Evolutionary conservation across 2,888 invertebrate genomes (phyloP), one percentile per base, ranked within the genome.

Genomic region (Microctonus aethiopoides): DNA sequence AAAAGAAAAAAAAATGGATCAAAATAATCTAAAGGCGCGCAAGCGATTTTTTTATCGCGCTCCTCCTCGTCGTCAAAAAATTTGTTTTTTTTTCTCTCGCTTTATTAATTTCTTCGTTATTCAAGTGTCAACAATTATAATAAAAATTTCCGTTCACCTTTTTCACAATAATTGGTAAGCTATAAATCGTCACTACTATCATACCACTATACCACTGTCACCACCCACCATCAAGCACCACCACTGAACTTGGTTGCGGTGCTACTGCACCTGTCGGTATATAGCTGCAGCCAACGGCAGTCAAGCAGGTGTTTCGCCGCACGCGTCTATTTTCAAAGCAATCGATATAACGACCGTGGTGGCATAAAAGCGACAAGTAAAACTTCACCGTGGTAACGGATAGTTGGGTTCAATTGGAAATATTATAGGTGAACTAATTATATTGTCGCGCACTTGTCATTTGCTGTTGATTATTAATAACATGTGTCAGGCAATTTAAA

Each of bases 321-420:
- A 73, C 76, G 73, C 76, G 81, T 83, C 83, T 83, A 83, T 83
- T 84, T 83, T 81, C 80, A 75, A 81, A 82, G 82, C 79, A 83
- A 83, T 83, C 83, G 83, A 83, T 83, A 83, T 79, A 80, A 81
- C 79, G 78, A 77, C 78, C 78, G 75, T 74, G 75, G 39, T 61
- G 71, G 60, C 52, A 67, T 69, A 74, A 51, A 62, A 65, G 76
- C 75, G 68, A 65, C 73, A 70, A 75, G 46, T n/a, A 16, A 46
- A 76, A 73, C 74, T 75, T 71, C 73, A 72, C 75, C 51, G 68
- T 56, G 73, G 67, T 46, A 26, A 67, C 72, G 71, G 72, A 56
- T 26, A 56, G 56, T 65, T 22, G 63, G 63, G 4, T 63, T 46
- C 4, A 24, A 46, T 51, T 32, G 56, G 26, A 56, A 24, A 26